Conservation (phyloP, 2,888 invertebrate species). For the Notocelia uddmanniana region DNA sequence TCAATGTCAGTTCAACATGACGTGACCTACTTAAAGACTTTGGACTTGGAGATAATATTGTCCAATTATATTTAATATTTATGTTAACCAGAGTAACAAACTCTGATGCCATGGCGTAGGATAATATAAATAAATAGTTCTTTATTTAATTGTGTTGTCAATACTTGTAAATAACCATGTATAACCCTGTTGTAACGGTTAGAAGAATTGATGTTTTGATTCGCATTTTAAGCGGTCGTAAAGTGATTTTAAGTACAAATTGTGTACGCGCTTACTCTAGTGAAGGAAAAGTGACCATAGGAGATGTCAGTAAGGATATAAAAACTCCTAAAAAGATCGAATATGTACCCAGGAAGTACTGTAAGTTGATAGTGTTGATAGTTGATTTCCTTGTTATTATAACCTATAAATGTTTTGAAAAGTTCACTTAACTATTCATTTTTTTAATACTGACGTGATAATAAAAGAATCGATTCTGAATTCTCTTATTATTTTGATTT, state of each 20-base stretch:
- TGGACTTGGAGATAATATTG: constrained; percentile 66
- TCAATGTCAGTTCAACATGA: constrained; percentile 55
- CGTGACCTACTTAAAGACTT: constrained; percentile 65
- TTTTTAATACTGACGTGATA: not conserved
- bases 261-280: constrained; percentile 76
- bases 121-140: constrained; percentile 6
- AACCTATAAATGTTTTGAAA: constrained; percentile 53
- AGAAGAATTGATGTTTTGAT: constrained; percentile 82
- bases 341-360: constrained; percentile 93
- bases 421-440: not conserved
- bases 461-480: not conserved
- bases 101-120: constrained; percentile 20
- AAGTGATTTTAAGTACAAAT: constrained; percentile 71
- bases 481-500: not conserved
- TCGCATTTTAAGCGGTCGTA: constrained; percentile 77
- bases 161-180: constrained; percentile 60
- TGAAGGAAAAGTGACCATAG: constrained; percentile 88
- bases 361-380: constrained; percentile 88
- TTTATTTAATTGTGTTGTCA: constrained; percentile 46
- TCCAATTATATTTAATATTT: constrained; percentile 55
- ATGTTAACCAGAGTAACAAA: constrained; percentile 47
- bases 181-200: constrained; percentile 74
- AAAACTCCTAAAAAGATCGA: constrained; percentile 88
- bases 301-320: constrained; percentile 88
- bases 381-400: constrained; percentile 47